Evolutionary conservation across 2,888 invertebrate species (phyloP), one percentile per base, ranked within the genome.

Genomic region (Brachyopa scutellaris): DNA sequence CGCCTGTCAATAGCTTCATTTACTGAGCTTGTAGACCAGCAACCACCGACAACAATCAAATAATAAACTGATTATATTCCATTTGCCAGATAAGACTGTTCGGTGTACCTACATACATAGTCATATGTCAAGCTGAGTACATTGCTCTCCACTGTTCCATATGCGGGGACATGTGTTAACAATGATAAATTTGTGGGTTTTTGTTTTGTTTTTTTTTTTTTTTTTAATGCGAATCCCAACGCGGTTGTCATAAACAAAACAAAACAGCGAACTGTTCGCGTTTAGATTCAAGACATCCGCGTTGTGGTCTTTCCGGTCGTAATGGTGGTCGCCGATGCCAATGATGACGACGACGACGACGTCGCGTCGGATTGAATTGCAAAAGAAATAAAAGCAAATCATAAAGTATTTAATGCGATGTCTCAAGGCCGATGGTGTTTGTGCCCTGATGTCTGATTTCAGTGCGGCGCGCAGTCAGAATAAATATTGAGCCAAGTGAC

Each of bases 61-160:
- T 77, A 82, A 82, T 82, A 70, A 77, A 77, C 61, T 77, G 82
- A 82, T 82, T 77, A 72, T 77, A 82, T 82, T 77, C 82, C 33
- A 40, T 40, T 7, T 40, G 29, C 4, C 55, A 72, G 82, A 82
- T 82, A 82, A 77, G 59, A 21, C 23, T n/a, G 45, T n/a, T 42
- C 55, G 9, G 47, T 67, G 51, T 13, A n/a, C 13, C 17, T 26
- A 19, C 26, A 5, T 21, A n/a, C 23, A 26, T 4, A 42, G 42
- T 38, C 15, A 17, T 21, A 47, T 69, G 49, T 77, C 67, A 55
- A 40, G 21, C 19, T 69, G 31, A 49, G 70, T 47, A 53, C 51
- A 53, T 42, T 38, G 42, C 23, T 40, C 47, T 23, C 23, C 21
- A 19, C 38, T 11, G 72, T 62, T 51, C 61, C 59, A 59, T 67